Percentiles rank a stretch among this genome's conserved stretches.
Conservation (phyloP, 2,888 invertebrate genomes). For the Dryadula phaetusa region DNA sequence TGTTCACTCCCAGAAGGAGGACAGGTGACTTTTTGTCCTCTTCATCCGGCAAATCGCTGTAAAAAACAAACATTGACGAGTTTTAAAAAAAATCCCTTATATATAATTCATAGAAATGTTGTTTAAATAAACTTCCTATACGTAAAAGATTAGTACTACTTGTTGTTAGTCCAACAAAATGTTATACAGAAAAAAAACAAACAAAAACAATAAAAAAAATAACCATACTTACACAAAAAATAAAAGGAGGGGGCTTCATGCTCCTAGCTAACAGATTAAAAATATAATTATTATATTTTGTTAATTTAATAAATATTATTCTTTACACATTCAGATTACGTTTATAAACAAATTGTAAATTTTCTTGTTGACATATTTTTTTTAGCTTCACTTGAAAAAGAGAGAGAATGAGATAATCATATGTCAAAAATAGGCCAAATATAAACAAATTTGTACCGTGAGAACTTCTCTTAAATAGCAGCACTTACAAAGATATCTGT, state of each 20-base stretch:
- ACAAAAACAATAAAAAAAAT: conserved; percentile 27
- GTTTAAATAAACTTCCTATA: neutral
- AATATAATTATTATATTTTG: neutral
- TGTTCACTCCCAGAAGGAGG: conserved; percentile 85
- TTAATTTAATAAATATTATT: neutral
- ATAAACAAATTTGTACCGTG: neutral
- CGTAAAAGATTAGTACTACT: neutral
- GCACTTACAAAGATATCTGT: neutral
- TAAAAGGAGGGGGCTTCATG: conserved; percentile 11
- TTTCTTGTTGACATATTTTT: too few relatives aligned
- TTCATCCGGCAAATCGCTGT: conserved; percentile 86
- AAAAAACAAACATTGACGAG: conserved; percentile 51
- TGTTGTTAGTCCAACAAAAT: conserved; percentile 13
- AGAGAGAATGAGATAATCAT: too few relatives aligned
- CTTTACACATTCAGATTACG: too few relatives aligned
- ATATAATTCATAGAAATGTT: too few relatives aligned
- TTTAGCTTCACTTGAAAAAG: too few relatives aligned
- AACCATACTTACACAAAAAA: conserved; percentile 43
- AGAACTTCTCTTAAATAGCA: neutral
- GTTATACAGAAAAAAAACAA: conserved; percentile 32
- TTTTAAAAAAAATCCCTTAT: too few relatives aligned
- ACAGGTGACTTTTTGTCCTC: conserved; percentile 85
- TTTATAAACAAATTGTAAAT: too few relatives aligned
- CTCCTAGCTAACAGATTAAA: neutral
- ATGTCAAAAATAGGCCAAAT: neutral